Conservation (phyloP, 2,797 vertebrate genomes). For the Acanthornis magna region DNA sequence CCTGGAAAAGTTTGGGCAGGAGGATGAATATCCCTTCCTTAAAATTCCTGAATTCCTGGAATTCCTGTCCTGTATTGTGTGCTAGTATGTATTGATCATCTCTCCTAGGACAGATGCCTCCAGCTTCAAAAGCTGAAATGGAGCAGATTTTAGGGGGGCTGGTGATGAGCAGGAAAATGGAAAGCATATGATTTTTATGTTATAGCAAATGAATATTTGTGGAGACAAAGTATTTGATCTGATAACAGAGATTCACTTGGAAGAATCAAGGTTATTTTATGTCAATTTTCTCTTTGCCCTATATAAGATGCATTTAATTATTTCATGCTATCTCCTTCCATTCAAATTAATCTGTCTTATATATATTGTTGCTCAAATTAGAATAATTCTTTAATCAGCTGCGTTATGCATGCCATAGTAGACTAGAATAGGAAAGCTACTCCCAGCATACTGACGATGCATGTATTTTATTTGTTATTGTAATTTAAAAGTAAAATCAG, state of each 20-base stretch:
- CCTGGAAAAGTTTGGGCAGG: neutral
- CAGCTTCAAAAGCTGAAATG: neutral
- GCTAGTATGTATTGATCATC: neutral
- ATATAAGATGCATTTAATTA: slow-evolving; percentile 80
- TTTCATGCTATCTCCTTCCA: slow-evolving; percentile 70
- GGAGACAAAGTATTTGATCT: slow-evolving; percentile 65
- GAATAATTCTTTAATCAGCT: slow-evolving; percentile 84
- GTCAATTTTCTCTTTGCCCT: slow-evolving; percentile 77
- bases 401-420: slow-evolving; percentile 74
- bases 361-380: slow-evolving; percentile 80
- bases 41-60: neutral
- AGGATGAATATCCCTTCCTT: neutral
- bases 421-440: slow-evolving; percentile 72
- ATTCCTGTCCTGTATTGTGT: neutral
- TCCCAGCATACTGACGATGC: slow-evolving; percentile 73
- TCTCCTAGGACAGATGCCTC: neutral
- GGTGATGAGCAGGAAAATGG: neutral
- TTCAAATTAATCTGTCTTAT: slow-evolving; percentile 80
- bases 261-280: slow-evolving; percentile 72
- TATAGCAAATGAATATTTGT: neutral
- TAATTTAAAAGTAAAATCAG: slow-evolving; percentile 97
- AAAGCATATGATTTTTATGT: neutral
- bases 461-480: slow-evolving; percentile 80
- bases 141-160: neutral
- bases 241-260: slow-evolving; percentile 71